Evolutionary conservation across 1,140 invertebrate genomes (phyloP).

Genomic region (Macrosteles quadrilineatus): DNA sequence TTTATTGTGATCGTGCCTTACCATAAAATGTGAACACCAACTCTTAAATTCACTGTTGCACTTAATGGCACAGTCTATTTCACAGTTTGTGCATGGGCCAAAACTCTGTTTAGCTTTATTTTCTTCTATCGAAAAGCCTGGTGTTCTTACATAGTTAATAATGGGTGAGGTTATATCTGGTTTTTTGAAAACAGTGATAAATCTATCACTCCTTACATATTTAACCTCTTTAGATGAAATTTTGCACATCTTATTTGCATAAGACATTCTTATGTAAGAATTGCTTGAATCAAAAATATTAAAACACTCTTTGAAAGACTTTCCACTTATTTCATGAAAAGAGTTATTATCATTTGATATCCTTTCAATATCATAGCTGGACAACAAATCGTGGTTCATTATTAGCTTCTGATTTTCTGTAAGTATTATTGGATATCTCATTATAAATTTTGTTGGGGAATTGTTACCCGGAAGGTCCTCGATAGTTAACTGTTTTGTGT

Average conservation of each 20-base stretch:
- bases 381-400: not conserved
- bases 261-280: slow-evolving; percentile 1
- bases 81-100: not conserved
- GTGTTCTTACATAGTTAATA: slow-evolving; percentile 9
- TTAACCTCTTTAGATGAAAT: slow-evolving; percentile 2
- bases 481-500: not conserved
- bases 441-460: slow-evolving; percentile 5
- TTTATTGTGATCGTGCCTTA: not conserved
- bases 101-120: not conserved
- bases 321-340: not conserved
- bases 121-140: not conserved
- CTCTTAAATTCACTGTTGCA: slow-evolving; percentile 10
- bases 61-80: slow-evolving; percentile 1
- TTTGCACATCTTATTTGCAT: not conserved
- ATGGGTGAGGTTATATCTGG: not conserved
- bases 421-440: not conserved
- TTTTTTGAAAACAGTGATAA: slow-evolving; percentile 16
- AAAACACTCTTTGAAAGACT: slow-evolving; percentile 1
- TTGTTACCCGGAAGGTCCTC: not conserved
- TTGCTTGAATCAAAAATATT: not conserved
- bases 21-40: slow-evolving; percentile 5
- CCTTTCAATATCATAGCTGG: not conserved
- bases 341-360: not conserved
- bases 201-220: not conserved
- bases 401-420: not conserved